These are phyloP conservation scores for Cyclopterus lumpus DNA, from an alignment of 2,797 vertebrate genomes.

Conservation along the genomic window DNA sequence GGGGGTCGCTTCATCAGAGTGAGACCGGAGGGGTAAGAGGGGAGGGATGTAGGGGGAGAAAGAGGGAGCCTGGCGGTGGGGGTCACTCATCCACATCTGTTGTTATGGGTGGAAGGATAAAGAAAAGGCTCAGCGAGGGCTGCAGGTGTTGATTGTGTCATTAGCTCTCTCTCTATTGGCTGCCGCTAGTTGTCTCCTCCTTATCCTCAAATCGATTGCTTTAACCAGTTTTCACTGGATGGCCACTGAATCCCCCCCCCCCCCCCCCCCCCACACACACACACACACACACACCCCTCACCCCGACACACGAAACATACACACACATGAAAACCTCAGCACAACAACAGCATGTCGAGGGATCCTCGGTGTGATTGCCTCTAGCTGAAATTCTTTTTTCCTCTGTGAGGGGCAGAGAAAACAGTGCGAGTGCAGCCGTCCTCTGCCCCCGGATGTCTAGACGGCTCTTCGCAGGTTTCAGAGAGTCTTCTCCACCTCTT, in stretches of 20 bases:
- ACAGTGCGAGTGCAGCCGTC: constrained; percentile 34
- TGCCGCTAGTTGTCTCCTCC: constrained; percentile 72
- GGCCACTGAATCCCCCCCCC: constrained; percentile 47
- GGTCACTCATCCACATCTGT: constrained; percentile 83
- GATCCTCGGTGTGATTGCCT: constrained; percentile 59
- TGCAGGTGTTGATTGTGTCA: constrained; percentile 85
- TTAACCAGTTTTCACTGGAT: constrained; percentile 80
- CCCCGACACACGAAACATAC: constrained; percentile 25
- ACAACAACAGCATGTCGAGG: constrained; percentile 53
- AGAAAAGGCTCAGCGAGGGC: constrained; percentile 72
- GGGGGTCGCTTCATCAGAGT: constrained; percentile 50
- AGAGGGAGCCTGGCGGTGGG: constrained; percentile 55
- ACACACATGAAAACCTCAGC: constrained; percentile 36
- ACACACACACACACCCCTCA: constrained; percentile 3
- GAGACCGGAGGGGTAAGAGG: constrained; percentile 47
- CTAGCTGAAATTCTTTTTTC: constrained; percentile 66
- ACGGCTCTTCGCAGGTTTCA: constrained; percentile 44
- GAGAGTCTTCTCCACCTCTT: constrained; percentile 11
- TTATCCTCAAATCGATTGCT: constrained; percentile 75
- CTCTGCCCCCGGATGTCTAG: constrained; percentile 38
- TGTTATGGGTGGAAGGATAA: constrained; percentile 75
- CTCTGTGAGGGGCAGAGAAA: constrained; percentile 57
- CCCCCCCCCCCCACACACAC: not conserved
- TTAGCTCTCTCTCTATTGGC: constrained; percentile 78
- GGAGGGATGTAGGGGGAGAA: constrained; percentile 29